These are phyloP conservation scores for Magallana gigas DNA, from an alignment of 1,140 invertebrate genomes.

Conservation along the genomic window DNA sequence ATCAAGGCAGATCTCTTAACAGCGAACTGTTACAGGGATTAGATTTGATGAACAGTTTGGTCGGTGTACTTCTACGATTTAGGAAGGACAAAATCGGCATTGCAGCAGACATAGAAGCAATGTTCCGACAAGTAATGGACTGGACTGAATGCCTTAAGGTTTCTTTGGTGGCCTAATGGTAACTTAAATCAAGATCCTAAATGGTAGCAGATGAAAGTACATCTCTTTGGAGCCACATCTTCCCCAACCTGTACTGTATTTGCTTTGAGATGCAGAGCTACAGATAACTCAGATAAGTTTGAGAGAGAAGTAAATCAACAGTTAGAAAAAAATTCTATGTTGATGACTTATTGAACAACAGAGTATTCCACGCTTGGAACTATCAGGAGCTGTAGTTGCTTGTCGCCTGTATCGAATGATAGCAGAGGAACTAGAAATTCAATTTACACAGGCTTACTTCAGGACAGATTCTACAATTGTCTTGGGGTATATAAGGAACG, in stretches of 20 bases:
- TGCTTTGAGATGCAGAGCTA: conserved; percentile 54
- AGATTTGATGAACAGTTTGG: conserved; percentile 55
- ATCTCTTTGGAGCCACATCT: conserved; percentile 60
- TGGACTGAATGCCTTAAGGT: not conserved
- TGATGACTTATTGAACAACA: conserved; percentile 63
- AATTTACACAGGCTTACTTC: conserved; percentile 7
- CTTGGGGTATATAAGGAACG: conserved; percentile 53
- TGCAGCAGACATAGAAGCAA: conserved; percentile 68
- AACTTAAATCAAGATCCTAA: conserved; percentile 56
- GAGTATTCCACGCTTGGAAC: conserved; percentile 77
- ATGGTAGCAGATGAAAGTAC: not conserved
- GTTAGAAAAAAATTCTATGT: conserved; percentile 62
- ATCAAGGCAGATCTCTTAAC: conserved; percentile 56
- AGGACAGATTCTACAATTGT: conserved; percentile 56
- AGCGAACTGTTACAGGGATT: conserved; percentile 55
- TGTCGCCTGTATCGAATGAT: conserved; percentile 38
- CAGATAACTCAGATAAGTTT: conserved; percentile 50
- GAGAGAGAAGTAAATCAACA: conserved; percentile 39
- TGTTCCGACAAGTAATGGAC: conserved; percentile 69
- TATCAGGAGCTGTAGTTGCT: conserved; percentile 52
- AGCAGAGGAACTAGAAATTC: conserved; percentile 34
- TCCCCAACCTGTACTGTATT: conserved; percentile 61
- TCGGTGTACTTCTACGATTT: conserved; percentile 44
- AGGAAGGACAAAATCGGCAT: conserved; percentile 69
- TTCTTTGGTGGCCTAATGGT: conserved; percentile 41